phyloP scores from a whole-genome alignment of 2,113 vertebrate genomes.

The Bombycilla garrulus region DNA sequence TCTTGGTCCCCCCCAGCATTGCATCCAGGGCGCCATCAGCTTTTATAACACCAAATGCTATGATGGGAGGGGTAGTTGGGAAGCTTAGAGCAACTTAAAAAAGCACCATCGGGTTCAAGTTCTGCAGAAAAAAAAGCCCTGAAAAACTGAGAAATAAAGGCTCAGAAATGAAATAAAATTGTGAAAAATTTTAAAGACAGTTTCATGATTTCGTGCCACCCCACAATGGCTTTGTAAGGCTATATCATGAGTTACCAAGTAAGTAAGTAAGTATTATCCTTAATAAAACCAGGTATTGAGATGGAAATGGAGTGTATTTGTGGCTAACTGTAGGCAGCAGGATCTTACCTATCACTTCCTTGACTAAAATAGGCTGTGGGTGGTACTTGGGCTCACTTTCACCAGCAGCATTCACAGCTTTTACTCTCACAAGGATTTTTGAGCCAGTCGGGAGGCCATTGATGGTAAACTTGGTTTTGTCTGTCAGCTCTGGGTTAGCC shows the following conservation, averaged over 20 bases:
- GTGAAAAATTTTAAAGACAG: fast-evolving
- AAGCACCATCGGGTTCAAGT: not conserved
- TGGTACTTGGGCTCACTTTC: conserved; percentile 83
- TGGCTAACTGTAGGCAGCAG: not conserved
- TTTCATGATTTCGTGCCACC: not conserved
- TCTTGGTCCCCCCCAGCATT: not conserved
- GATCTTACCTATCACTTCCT: conserved; percentile 90
- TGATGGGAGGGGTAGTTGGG: not conserved
- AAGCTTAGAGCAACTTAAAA: not conserved
- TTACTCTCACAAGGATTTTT: conserved; percentile 90
- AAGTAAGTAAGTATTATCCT: not conserved
- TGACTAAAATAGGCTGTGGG: conserved; percentile 90
- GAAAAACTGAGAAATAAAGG: not conserved
- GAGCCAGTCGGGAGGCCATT: conserved; percentile 80
- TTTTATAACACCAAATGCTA: not conserved
- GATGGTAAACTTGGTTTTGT: conserved; percentile 93
- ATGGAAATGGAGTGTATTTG: not conserved
- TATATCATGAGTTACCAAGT: not conserved
- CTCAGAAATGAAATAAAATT: not conserved
- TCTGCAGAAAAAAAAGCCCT: not conserved
- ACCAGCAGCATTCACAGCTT: conserved; percentile 90
- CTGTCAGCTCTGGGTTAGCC: conserved; percentile 86
- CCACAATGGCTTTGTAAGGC: not conserved
- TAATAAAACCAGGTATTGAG: not conserved
- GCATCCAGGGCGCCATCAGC: not conserved